phyloP scores from a whole-genome alignment of 2,797 vertebrate species.

The Helicolenus hilgendorfi region DNA sequence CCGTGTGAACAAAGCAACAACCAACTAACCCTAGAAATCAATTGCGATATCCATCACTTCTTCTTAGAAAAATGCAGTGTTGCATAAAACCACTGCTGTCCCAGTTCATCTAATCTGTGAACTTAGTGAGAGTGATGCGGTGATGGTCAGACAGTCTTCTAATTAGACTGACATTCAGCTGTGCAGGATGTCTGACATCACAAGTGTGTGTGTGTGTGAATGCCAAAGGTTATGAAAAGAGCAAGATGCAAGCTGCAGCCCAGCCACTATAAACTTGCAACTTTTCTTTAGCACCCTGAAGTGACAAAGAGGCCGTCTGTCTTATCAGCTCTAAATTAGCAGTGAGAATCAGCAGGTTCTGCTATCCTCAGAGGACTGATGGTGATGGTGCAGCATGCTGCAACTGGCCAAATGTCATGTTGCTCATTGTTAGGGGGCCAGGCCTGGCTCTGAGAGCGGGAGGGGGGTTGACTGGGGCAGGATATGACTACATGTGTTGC shows the following conservation, averaged over 20 bases:
- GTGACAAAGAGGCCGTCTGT: conserved; percentile 72
- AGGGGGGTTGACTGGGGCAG: background rate
- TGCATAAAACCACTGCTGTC: background rate
- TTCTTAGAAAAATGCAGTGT: background rate
- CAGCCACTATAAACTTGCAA: conserved; percentile 42
- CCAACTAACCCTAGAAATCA: background rate
- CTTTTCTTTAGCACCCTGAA: conserved; percentile 73
- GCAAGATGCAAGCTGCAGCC: conserved; percentile 54
- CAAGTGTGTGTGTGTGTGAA: conserved; percentile 68
- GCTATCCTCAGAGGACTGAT: conserved; percentile 65
- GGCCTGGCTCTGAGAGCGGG: background rate
- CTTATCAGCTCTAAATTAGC: conserved; percentile 77
- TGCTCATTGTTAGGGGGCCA: conserved; percentile 43
- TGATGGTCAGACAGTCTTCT: conserved; percentile 40
- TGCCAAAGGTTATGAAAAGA: conserved; percentile 80
- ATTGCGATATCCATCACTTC: background rate
- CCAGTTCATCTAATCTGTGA: conserved; percentile 38
- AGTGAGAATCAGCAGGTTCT: conserved; percentile 76
- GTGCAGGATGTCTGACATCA: conserved; percentile 46
- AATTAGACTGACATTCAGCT: conserved; percentile 78
- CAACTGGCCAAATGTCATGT: conserved; percentile 80
- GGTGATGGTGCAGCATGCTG: conserved; percentile 73
- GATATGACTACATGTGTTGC: conserved; percentile 17
- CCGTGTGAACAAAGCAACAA: background rate
- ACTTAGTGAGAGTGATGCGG: conserved; percentile 23